These are phyloP conservation scores for Apamea epomidion DNA, from an alignment of 2,888 invertebrate species.

Conservation along the genomic window DNA sequence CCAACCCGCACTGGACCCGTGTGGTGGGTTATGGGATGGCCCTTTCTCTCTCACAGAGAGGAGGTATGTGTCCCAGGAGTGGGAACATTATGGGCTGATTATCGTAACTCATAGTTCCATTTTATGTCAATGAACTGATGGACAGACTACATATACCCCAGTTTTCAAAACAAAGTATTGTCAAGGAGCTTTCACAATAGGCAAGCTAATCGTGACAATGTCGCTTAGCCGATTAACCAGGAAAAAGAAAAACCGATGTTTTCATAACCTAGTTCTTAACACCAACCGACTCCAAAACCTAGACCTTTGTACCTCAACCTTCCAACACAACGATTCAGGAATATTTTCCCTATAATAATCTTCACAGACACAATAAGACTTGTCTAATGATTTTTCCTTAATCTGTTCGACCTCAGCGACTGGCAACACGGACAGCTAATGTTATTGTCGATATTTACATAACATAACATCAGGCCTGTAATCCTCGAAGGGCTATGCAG, in stretches of 20 bases:
- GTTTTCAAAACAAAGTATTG: neutral
- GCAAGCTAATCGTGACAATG: neutral
- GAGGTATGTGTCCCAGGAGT: too few relatives aligned
- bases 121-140: neutral
- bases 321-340: constrained; percentile 22
- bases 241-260: neutral
- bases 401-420: neutral
- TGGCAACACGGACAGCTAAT: neutral
- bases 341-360: constrained; percentile 28
- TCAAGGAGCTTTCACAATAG: neutral
- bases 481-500: too few relatives aligned
- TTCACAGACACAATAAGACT: constrained; percentile 6
- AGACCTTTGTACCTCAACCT: constrained; percentile 15
- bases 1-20: too few relatives aligned
- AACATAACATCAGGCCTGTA: neutral
- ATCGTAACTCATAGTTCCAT: neutral
- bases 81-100: neutral
- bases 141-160: neutral
- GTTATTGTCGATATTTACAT: neutral
- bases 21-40: too few relatives aligned
- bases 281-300: neutral
- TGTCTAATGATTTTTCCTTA: constrained; percentile 21
- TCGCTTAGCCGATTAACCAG: neutral
- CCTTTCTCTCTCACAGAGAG: too few relatives aligned
- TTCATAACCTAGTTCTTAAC: neutral